Evolutionary conservation across 2,888 invertebrate genomes (phyloP).

Genomic region (Synergus japonicus): DNA sequence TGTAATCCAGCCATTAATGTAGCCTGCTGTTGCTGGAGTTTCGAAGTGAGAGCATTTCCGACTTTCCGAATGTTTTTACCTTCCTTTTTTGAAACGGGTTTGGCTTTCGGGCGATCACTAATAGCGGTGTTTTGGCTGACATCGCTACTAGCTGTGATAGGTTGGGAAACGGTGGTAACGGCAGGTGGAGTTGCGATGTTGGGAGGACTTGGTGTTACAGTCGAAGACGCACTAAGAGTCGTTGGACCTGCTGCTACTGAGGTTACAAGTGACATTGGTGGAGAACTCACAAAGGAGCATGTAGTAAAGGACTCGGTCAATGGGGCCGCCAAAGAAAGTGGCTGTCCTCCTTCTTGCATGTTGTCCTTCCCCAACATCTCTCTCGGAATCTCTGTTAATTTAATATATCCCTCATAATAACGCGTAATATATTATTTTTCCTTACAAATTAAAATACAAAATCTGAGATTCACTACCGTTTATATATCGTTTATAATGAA

Average conservation of each 20-base stretch:
- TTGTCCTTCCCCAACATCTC: constrained; percentile 62
- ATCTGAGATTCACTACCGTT: constrained; percentile 70
- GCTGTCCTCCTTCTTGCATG: constrained; percentile 56
- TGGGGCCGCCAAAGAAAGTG: constrained; percentile 62
- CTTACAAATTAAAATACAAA: constrained; percentile 63
- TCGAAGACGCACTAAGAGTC: constrained; percentile 58
- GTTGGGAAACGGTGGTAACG: constrained; percentile 69
- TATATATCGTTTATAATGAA: too few relatives aligned
- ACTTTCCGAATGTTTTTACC: constrained; percentile 81
- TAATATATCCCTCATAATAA: constrained; percentile 78
- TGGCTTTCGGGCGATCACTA: constrained; percentile 91
- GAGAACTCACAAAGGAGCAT: constrained; percentile 60
- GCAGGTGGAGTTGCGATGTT: constrained; percentile 62
- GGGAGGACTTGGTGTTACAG: constrained; percentile 62
- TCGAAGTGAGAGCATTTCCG: constrained; percentile 61
- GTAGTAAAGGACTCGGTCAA: constrained; percentile 65
- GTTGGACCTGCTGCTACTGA: constrained; percentile 56
- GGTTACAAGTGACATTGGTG: constrained; percentile 61
- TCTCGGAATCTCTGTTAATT: constrained; percentile 43
- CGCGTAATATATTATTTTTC: constrained; percentile 58
- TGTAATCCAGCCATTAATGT: constrained; percentile 72
- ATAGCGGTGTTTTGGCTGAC: constrained; percentile 86
- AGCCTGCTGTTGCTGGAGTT: constrained; percentile 65
- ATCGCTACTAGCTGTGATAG: constrained; percentile 79
- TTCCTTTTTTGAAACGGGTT: constrained; percentile 89